Conservation (phyloP, 2,797 vertebrate genomes). For the Centroberyx gerrardi region DNA sequence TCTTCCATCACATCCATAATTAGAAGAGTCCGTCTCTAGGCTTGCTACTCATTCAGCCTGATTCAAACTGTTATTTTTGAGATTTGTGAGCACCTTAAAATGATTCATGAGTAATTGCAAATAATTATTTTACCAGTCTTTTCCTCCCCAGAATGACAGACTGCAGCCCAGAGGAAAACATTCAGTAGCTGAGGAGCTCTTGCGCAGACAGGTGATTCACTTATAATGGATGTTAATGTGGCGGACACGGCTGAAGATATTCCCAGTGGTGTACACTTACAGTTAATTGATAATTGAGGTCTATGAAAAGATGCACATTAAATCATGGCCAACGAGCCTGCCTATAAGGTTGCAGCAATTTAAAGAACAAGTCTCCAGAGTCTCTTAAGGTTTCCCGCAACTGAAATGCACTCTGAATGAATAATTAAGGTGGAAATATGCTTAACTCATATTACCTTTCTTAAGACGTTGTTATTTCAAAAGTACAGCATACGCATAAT, state of each 20-base stretch:
- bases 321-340: slow-evolving; percentile 76
- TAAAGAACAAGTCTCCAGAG: slow-evolving; percentile 78
- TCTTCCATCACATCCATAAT: slow-evolving; percentile 34
- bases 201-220: slow-evolving; percentile 75
- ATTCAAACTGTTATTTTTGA: slow-evolving; percentile 48
- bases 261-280: slow-evolving; percentile 80
- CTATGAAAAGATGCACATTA: slow-evolving; percentile 83
- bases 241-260: slow-evolving; percentile 69
- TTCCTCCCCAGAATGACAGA: slow-evolving; percentile 55
- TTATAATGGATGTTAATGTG: slow-evolving; percentile 81
- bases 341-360: slow-evolving; percentile 77
- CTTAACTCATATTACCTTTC: slow-evolving; percentile 59
- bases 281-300: slow-evolving; percentile 82
- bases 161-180: slow-evolving; percentile 70
- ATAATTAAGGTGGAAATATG: slow-evolving; percentile 75
- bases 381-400: slow-evolving; percentile 72
- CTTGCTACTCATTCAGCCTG: background rate
- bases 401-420: slow-evolving; percentile 69
- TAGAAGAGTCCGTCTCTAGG: slow-evolving; percentile 44
- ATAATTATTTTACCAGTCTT: slow-evolving; percentile 51
- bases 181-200: slow-evolving; percentile 56
- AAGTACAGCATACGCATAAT: slow-evolving; percentile 45
- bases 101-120: slow-evolving; percentile 43
- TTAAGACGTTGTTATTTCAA: slow-evolving; percentile 62
- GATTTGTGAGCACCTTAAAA: slow-evolving; percentile 51